Conservation (phyloP, 2,797 vertebrate species). For the Chaenodraco wilsoni region DNA sequence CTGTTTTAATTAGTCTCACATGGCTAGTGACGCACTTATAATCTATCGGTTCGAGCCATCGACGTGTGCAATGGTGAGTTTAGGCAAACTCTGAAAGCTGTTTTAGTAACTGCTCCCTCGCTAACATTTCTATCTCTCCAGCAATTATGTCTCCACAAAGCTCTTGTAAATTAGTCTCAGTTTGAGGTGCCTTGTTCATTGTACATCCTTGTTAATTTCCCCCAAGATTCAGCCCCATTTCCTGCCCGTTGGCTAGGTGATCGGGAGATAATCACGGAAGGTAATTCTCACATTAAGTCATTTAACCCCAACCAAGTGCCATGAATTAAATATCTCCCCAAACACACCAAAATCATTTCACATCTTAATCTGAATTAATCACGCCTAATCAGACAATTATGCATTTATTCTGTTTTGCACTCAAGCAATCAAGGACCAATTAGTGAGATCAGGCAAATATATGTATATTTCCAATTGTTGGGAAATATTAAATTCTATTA, state of each 20-base stretch:
- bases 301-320: conserved; percentile 72
- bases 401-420: conserved; percentile 66
- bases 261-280: conserved; percentile 48
- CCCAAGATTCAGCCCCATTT: conserved; percentile 43
- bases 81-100: neutral
- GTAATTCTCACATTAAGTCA: conserved; percentile 62
- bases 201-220: conserved; percentile 48
- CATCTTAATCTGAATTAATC: conserved; percentile 66
- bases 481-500: conserved; percentile 6
- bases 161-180: conserved; percentile 31
- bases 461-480: neutral
- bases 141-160: conserved; percentile 1
- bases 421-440: conserved; percentile 59
- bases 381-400: conserved; percentile 63
- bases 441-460: conserved; percentile 36
- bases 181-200: conserved; percentile 38
- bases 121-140: neutral
- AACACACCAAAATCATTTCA: conserved; percentile 63
- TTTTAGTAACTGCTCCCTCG: neutral
- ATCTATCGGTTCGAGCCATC: neutral
- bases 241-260: conserved; percentile 44
- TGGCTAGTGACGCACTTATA: neutral
- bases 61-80: neutral
- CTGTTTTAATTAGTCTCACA: neutral
- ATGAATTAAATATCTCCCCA: conserved; percentile 66